Percentiles rank a stretch among this genome's conserved stretches.
Conservation (phyloP, 1,140 invertebrate genomes). For the Battus philenor region DNA sequence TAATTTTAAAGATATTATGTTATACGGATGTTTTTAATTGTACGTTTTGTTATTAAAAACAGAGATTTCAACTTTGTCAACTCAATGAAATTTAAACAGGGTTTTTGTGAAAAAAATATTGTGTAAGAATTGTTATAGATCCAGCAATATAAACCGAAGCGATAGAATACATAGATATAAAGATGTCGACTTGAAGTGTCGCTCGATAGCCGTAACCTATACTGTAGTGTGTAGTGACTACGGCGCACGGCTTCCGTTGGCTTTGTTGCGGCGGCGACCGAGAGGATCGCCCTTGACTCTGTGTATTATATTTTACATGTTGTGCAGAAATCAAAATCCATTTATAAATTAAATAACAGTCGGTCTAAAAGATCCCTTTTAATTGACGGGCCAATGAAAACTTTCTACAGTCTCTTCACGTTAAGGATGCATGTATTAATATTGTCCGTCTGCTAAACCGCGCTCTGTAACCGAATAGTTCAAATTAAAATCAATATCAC, state of each 20-base stretch:
- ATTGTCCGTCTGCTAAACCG: too few relatives aligned
- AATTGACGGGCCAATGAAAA: too few relatives aligned
- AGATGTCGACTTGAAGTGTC: conserved; percentile 57
- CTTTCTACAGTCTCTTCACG: too few relatives aligned
- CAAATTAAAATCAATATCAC: too few relatives aligned
- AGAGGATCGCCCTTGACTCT: conserved; percentile 32
- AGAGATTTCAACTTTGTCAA: too few relatives aligned
- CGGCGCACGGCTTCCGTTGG: conserved; percentile 68
- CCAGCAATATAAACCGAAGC: conserved; percentile 11
- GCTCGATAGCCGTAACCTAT: conserved; percentile 64
- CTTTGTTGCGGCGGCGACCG: conserved; percentile 48
- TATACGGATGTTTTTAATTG: too few relatives aligned
- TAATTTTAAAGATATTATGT: too few relatives aligned
- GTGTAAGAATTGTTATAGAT: conserved; percentile 3
- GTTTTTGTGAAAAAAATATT: conserved; percentile 8
- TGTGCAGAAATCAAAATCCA: conserved; percentile 19
- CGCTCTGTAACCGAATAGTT: too few relatives aligned
- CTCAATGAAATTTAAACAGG: too few relatives aligned
- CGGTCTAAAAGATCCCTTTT: conserved; percentile 10
- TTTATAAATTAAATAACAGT: conserved; percentile 8
- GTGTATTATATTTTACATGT: conserved; percentile 34
- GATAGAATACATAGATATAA: conserved; percentile 29
- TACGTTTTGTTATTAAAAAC: too few relatives aligned
- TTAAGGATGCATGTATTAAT: too few relatives aligned
- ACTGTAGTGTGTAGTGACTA: conserved; percentile 67